Evolutionary conservation across 1,140 invertebrate species (phyloP).

Genomic region (Lycorma delicatula): DNA sequence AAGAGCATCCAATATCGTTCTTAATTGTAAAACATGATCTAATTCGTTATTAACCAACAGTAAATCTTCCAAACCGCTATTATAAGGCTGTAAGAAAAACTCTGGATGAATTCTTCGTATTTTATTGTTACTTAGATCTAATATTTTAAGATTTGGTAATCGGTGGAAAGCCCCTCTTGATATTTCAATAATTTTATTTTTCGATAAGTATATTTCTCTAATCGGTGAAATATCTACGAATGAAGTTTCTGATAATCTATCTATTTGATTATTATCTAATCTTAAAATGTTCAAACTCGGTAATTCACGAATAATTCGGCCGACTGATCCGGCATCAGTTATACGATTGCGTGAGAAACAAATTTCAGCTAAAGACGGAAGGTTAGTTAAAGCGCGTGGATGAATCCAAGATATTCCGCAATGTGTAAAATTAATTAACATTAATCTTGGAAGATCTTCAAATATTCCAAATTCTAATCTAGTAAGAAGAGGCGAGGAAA

Average conservation of each 20-base stretch:
- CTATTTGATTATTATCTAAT: conserved; percentile 60
- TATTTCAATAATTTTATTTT: conserved; percentile 65
- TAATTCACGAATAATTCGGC: conserved; percentile 63
- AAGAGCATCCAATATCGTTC: conserved; percentile 61
- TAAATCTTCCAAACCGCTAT: conserved; percentile 62
- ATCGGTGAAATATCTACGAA: conserved; percentile 71
- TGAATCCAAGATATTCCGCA: conserved; percentile 73
- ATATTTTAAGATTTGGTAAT: conserved; percentile 56
- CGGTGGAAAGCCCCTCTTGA: conserved; percentile 68
- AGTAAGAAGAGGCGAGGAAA: conserved; percentile 53
- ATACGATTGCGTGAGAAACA: conserved; percentile 62
- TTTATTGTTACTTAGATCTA: conserved; percentile 70
- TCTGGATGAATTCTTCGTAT: conserved; percentile 70
- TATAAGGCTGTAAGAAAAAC: conserved; percentile 55
- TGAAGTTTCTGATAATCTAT: conserved; percentile 59
- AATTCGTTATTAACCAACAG: conserved; percentile 66
- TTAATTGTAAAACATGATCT: conserved; percentile 56
- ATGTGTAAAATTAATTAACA: conserved; percentile 63
- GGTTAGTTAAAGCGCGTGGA: conserved; percentile 57
- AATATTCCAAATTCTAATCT: conserved; percentile 63
- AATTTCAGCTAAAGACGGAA: conserved; percentile 62
- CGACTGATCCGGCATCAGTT: conserved; percentile 65
- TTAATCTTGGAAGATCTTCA: conserved; percentile 60
- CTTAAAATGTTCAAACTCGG: conserved; percentile 56
- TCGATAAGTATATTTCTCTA: conserved; percentile 56